Evolutionary conservation across 2,888 invertebrate species (phyloP), one percentile per base, ranked within the genome.

Genomic region (Ennomos erosarius): DNA sequence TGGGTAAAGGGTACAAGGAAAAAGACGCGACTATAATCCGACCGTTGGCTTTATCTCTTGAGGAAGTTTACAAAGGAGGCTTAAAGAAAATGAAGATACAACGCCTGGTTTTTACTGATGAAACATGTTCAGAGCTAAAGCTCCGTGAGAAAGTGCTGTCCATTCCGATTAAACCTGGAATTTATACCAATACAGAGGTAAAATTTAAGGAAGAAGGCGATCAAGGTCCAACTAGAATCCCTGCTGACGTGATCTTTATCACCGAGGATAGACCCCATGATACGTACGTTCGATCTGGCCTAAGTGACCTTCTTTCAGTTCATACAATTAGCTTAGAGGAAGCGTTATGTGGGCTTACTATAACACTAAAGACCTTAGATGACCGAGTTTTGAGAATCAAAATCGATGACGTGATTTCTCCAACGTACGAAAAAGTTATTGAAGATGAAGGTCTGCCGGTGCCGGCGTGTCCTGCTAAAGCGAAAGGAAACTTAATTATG

Each of bases 81-180:
- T 87, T 96, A n/a, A 97, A 97, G 82, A 95, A 96, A 79, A 96
- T 97, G 95, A 96, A 96, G 84, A 96, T 97, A 39, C 95, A 95
- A 76, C 93, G 96, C 40, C 88, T 95, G 46, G 95, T 96, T 8
- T 94, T 96, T 72, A 90, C 93, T 0, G 95, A 95, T 57, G 94
- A 94, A 44, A 94, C 95, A 8, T 90, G 94, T 75, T 89, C 93
- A 0, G 92, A 91, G 42, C 93, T 95, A 4, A 95, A 95, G 76
- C 84, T 95, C 4, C 87, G 92, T 45, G 96, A 97, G 76, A 96
- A 96, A 76, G 95, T 96, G 1, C 85, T 97, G 1, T 95, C 94
- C 9, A 94, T 97, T 55, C 94, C 95, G 0, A 95, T 97, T 50
- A 94, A 94, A 64, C 96, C 96, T 0, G 97, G 97, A 0, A 94